Conservation (phyloP, 2,113 vertebrate species). For the Lathamus discolor region DNA sequence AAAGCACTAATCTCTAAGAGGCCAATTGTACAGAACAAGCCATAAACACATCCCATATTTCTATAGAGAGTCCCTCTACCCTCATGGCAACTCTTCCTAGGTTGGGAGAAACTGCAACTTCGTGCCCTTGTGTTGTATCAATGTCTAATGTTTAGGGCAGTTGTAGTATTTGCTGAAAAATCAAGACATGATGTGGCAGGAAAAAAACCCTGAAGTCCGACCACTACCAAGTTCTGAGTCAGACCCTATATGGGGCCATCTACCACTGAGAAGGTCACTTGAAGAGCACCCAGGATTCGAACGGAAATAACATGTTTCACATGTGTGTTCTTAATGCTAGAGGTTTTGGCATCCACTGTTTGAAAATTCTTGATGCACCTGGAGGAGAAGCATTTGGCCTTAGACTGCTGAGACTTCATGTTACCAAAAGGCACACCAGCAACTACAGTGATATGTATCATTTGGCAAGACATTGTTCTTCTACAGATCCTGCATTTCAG, state of each 20-base stretch:
- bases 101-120: not conserved
- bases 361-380: not conserved
- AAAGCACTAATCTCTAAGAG: slow-evolving; percentile 43
- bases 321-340: not conserved
- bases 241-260: not conserved
- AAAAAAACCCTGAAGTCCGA: not conserved
- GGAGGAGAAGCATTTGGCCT: not conserved
- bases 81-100: not conserved
- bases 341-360: not conserved
- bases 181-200: not conserved
- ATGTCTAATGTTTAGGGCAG: not conserved
- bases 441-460: not conserved
- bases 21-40: slow-evolving; percentile 13
- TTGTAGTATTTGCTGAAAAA: not conserved
- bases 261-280: not conserved
- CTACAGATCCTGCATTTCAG: not conserved
- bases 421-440: not conserved
- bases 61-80: not conserved
- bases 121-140: not conserved
- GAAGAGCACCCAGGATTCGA: not conserved
- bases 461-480: not conserved
- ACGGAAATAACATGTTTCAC: not conserved
- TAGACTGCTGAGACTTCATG: not conserved
- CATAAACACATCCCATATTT: not conserved
- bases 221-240: not conserved